Conservation (phyloP, 2,888 invertebrate genomes). For the Escarpia spicata region DNA sequence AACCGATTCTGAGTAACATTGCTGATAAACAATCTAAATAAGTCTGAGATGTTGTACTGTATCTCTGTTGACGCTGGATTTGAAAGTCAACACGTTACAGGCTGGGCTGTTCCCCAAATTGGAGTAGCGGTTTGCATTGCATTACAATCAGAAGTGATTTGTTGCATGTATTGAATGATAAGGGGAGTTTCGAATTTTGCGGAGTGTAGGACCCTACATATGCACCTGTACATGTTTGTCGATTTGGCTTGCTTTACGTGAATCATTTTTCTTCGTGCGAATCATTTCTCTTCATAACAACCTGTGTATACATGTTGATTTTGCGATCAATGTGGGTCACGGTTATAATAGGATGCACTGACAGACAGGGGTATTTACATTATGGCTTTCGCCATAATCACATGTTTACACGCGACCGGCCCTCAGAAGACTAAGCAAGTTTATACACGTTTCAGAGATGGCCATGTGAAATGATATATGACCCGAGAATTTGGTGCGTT, state of each 20-base stretch:
- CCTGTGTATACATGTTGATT: background rate
- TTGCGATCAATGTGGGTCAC: background rate
- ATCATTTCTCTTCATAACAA: background rate
- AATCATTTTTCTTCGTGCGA: background rate
- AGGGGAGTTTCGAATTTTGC: too few relatives aligned
- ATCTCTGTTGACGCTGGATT: background rate
- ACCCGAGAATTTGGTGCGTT: background rate
- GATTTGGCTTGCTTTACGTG: background rate
- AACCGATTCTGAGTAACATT: background rate
- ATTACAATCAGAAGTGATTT: too few relatives aligned
- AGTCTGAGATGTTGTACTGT: too few relatives aligned
- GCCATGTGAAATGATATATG: background rate
- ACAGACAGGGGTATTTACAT: background rate
- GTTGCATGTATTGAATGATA: too few relatives aligned
- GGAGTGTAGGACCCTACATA: background rate
- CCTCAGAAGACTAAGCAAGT: background rate
- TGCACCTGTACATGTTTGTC: background rate
- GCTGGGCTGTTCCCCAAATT: background rate
- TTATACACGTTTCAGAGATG: background rate
- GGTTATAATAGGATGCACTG: background rate
- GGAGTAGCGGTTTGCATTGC: too few relatives aligned
- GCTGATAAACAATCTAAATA: too few relatives aligned
- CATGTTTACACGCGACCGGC: constrained; percentile 1
- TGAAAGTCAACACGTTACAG: background rate
- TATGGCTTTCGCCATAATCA: background rate